phyloP scores from a whole-genome alignment of 2,888 invertebrate genomes.

The Ornithoptera priamus region DNA sequence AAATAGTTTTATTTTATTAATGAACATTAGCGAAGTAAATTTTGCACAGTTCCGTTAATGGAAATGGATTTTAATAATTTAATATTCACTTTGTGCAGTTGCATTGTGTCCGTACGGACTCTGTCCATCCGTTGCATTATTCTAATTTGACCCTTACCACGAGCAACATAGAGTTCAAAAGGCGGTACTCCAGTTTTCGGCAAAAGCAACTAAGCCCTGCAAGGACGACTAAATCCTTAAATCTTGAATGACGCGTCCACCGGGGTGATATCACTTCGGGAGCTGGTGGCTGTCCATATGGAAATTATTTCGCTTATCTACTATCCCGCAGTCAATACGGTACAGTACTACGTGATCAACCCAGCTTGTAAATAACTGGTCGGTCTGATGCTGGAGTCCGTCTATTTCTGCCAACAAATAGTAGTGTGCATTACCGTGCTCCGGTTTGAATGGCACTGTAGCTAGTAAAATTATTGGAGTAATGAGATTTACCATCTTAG shows the following conservation, averaged over 20 bases:
- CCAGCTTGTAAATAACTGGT: no score
- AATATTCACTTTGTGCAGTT: constrained; percentile 27
- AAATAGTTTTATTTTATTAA: background rate
- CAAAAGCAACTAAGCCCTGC: constrained; percentile 33
- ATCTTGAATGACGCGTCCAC: constrained; percentile 52
- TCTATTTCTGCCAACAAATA: no score
- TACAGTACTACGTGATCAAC: no score
- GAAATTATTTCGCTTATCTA: constrained; percentile 23
- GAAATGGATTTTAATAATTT: constrained; percentile 29
- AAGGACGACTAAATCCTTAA: constrained; percentile 60
- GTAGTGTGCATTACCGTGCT: no score
- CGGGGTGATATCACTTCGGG: constrained; percentile 39
- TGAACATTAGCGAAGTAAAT: constrained; percentile 19
- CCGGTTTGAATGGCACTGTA: no score
- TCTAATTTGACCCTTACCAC: constrained; percentile 18
- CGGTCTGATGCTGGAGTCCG: no score
- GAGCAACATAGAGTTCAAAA: constrained; percentile 9
- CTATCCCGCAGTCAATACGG: constrained; percentile 4
- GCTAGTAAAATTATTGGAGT: no score
- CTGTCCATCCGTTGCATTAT: background rate
- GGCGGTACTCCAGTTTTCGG: background rate
- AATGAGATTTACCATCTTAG: no score
- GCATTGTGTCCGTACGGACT: constrained; percentile 7
- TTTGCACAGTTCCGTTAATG: constrained; percentile 16
- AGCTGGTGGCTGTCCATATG: constrained; percentile 30